A percentile compares a stretch with the other conserved stretches of the same genome.
Conservation (phyloP, 2,113 vertebrate species). For the Oxyruncus cristatus region DNA sequence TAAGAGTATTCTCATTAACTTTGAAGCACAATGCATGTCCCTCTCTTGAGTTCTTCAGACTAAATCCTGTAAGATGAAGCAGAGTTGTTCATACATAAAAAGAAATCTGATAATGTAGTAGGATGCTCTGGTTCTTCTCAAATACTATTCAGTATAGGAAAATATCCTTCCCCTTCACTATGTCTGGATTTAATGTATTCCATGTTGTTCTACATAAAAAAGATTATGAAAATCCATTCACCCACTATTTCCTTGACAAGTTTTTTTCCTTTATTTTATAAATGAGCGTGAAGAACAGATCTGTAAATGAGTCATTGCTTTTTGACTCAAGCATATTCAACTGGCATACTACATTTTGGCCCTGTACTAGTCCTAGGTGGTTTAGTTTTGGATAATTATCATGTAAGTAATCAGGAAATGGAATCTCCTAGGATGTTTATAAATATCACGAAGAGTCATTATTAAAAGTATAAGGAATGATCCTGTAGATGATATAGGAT, state of each 20-base stretch:
- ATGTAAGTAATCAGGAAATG: constrained; percentile 17
- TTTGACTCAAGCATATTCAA: background rate
- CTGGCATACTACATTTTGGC: background rate
- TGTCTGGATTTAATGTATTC: constrained; percentile 49
- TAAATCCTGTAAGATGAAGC: background rate
- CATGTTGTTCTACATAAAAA: background rate
- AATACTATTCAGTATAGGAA: constrained; percentile 6
- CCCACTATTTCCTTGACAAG: constrained; percentile 25
- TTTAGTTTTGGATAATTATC: constrained; percentile 13
- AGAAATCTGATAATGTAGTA: constrained; percentile 13
- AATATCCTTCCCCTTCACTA: background rate
- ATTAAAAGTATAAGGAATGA: background rate
- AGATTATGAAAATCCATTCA: constrained; percentile 50
- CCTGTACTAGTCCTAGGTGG: background rate
- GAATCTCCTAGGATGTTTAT: background rate
- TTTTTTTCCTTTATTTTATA: constrained; percentile 37
- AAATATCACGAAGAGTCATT: background rate
- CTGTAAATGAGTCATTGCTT: constrained; percentile 30
- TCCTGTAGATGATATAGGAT: background rate
- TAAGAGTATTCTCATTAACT: constrained; percentile 3
- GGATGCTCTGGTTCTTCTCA: constrained; percentile 40
- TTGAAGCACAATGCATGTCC: background rate
- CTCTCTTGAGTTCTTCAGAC: constrained; percentile 24
- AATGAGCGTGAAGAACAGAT: constrained; percentile 7
- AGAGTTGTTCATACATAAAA: background rate